phyloP scores from a whole-genome alignment of 2,113 vertebrate genomes.

The Zapornia atra region DNA sequence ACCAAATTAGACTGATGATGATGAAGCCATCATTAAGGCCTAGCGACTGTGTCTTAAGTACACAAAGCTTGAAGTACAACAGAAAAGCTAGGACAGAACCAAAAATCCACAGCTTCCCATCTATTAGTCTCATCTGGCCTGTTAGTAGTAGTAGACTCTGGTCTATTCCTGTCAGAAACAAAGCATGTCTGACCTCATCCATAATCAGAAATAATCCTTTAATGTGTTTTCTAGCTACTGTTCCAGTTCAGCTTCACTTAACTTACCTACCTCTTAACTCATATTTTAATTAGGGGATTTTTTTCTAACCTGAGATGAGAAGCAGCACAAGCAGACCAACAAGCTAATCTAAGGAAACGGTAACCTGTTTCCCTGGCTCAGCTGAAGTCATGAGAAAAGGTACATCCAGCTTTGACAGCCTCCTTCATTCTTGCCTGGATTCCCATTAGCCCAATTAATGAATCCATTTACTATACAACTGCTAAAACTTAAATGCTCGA shows the following conservation, averaged over 20 bases:
- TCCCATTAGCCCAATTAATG: background rate
- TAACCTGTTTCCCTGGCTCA: background rate
- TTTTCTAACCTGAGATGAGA: conserved; percentile 25
- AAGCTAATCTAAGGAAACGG: background rate
- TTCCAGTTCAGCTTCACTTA: conserved; percentile 26
- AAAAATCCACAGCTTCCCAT: background rate
- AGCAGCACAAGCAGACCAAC: background rate
- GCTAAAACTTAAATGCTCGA: background rate
- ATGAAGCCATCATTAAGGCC: background rate
- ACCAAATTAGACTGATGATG: background rate
- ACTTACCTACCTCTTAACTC: conserved; percentile 17
- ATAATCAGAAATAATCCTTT: conserved; percentile 47
- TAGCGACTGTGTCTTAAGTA: background rate
- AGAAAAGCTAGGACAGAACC: background rate
- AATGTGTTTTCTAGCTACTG: conserved; percentile 35
- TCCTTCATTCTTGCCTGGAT: background rate
- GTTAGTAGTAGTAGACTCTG: background rate
- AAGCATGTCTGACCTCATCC: conserved; percentile 51
- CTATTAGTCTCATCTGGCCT: background rate
- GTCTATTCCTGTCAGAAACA: background rate
- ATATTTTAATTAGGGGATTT: conserved; percentile 45
- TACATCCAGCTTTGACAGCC: background rate
- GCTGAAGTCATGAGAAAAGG: background rate
- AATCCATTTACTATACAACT: background rate
- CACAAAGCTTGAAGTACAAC: background rate